Base-by-base conservation (phyloP, 2,888 invertebrate genomes). In the Chaitophorus viminalis region DNA sequence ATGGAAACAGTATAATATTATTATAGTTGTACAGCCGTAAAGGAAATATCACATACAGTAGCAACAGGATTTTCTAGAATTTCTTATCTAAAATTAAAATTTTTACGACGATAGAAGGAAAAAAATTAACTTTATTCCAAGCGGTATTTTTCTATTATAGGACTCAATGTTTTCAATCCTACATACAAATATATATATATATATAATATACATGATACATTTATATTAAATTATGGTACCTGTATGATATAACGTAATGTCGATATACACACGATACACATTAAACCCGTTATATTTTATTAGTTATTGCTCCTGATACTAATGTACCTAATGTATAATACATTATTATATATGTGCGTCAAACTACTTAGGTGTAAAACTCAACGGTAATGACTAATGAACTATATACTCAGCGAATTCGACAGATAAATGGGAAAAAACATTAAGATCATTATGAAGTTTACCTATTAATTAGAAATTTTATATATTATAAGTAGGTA, bases 41-140 rank as follows among this genome's bases (percentile, higher is more conserved):
- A 84, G 46, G 31, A 84, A 65, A 84, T 65, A 60, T 72, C 54
- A 75, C 54, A 29, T 36, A n/a, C 84, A 36, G 84, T 68, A 76
- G 84, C 84, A 31, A 84, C 83, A 31, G 39, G 60, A 75, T 77
- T 68, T 85, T 68, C 77, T 46, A 68, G 31, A 46, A 85, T 46
- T 77, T 77, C 68, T 68, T 39, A 83, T 65, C 76, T n/a, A 46
- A 76, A 84, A 84, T 60, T 65, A 65, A 25, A 31, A 36, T 76
- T 84, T 84, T 84, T 65, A 84, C 76, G 84, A 84, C 76, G 29
- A 36, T 65, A 14, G 46, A 60, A 21, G 25, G 8, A 60, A 75
- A 65, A 84, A 76, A 65, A 65, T 36, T n/a, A 76, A 70, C 2
- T 70, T 31, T 29, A 70, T 29, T 31, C 17, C 70, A 36, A 21